Conservation (phyloP, 2,888 invertebrate genomes). For the Oscheius sp. region DNA sequence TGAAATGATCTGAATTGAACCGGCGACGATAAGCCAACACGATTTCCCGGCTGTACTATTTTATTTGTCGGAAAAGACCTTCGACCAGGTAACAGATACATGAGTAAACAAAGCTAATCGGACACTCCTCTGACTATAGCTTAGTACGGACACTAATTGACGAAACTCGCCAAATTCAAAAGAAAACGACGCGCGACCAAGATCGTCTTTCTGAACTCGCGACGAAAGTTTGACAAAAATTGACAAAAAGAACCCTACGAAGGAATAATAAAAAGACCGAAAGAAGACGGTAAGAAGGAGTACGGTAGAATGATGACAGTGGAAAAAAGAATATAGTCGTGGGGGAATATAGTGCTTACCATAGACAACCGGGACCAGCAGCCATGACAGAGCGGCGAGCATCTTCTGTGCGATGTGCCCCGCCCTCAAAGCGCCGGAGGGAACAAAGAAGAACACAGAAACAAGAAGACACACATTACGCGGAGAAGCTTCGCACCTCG, state of each 20-base stretch:
- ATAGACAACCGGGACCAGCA: slow-evolving; percentile 32
- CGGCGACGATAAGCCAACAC: too few relatives aligned
- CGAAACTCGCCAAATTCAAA: background rate
- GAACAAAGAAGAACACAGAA: slow-evolving; percentile 39
- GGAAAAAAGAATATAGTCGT: slow-evolving; percentile 3
- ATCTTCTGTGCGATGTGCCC: slow-evolving; percentile 29
- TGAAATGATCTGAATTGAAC: background rate
- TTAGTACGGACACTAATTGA: background rate
- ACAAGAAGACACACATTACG: slow-evolving; percentile 39
- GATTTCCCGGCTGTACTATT: background rate
- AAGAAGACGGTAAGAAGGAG: background rate
- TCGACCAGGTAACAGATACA: background rate
- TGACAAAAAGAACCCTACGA: background rate
- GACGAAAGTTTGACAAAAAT: too few relatives aligned
- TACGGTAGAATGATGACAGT: background rate
- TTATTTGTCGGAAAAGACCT: too few relatives aligned
- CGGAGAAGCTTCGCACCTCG: slow-evolving; percentile 32
- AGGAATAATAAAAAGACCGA: background rate
- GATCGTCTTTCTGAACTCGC: background rate
- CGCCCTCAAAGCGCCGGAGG: slow-evolving; percentile 33
- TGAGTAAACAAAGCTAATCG: too few relatives aligned
- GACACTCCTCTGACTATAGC: background rate
- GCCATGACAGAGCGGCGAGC: slow-evolving; percentile 36
- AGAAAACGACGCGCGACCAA: background rate
- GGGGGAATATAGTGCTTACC: slow-evolving; percentile 24